phyloP scores from a whole-genome alignment of 2,113 vertebrate genomes.

The Salvator merianae region DNA sequence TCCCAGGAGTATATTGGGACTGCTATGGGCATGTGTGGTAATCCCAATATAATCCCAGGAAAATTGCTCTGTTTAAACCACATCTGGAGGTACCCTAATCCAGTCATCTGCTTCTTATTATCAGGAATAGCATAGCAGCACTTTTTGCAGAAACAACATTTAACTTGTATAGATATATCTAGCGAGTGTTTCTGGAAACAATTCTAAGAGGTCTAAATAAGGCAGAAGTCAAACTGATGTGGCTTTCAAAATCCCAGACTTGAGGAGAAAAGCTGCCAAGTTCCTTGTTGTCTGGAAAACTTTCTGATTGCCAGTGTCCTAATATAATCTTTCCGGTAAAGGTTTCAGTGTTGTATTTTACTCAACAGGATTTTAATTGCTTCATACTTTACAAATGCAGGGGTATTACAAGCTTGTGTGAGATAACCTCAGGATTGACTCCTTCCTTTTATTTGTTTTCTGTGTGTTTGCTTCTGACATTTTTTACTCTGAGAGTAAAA shows the following conservation, averaged over 20 bases:
- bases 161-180: conserved; percentile 24
- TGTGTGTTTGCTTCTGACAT: too few relatives aligned
- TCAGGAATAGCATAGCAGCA: background rate
- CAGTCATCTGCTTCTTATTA: conserved; percentile 14
- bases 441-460: too few relatives aligned
- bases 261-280: background rate
- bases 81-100: conserved; percentile 8
- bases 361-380: conserved; percentile 49
- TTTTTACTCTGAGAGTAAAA: conserved; percentile 3
- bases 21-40: too few relatives aligned
- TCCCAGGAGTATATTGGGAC: too few relatives aligned
- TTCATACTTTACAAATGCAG: conserved; percentile 34
- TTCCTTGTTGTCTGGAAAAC: conserved; percentile 41
- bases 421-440: background rate
- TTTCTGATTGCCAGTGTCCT: conserved; percentile 27
- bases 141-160: background rate
- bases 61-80: too few relatives aligned
- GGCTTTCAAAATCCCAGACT: conserved; percentile 36
- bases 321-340: conserved; percentile 24
- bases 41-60: too few relatives aligned
- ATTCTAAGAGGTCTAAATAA: conserved; percentile 26
- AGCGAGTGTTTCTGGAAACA: conserved; percentile 8
- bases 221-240: conserved; percentile 49
- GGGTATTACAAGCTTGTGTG: background rate
- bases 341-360: conserved; percentile 37